These are phyloP conservation scores for Mnemiopsis leidyi DNA, from an alignment of 37 sponge, comb jelly and placozoan species.

Conservation along the genomic window DNA sequence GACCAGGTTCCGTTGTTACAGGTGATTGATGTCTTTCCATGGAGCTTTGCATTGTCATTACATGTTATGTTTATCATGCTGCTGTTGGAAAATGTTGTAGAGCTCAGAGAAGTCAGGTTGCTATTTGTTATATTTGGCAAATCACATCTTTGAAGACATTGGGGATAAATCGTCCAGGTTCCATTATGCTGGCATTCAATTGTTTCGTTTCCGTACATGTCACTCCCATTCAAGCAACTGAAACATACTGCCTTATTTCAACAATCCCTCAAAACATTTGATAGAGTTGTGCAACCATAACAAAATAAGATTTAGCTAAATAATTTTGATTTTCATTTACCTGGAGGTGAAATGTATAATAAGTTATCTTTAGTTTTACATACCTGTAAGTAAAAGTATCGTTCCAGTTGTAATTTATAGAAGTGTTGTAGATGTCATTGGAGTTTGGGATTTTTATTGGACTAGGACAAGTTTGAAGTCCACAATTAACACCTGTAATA, in stretches of 20 bases:
- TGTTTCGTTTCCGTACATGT: background rate
- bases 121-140: background rate
- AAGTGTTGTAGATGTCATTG: background rate
- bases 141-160: background rate
- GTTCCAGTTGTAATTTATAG: background rate
- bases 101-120: background rate
- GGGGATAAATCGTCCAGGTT: background rate
- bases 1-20: conserved; percentile 24
- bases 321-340: too few relatives aligned
- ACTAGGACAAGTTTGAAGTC: background rate
- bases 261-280: too few relatives aligned
- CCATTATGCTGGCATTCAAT: conserved; percentile 36
- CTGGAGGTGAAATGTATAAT: too few relatives aligned
- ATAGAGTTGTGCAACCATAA: too few relatives aligned
- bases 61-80: background rate
- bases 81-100: background rate
- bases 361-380: too few relatives aligned
- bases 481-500: background rate
- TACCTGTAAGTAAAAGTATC: conserved; percentile 51
- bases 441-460: background rate
- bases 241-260: too few relatives aligned
- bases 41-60: background rate
- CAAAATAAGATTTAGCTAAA: too few relatives aligned
- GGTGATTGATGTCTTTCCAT: background rate
- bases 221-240: conserved; percentile 36